Evolutionary conservation across 1,140 invertebrate genomes (phyloP).

Genomic region (Aphis craccivora): DNA sequence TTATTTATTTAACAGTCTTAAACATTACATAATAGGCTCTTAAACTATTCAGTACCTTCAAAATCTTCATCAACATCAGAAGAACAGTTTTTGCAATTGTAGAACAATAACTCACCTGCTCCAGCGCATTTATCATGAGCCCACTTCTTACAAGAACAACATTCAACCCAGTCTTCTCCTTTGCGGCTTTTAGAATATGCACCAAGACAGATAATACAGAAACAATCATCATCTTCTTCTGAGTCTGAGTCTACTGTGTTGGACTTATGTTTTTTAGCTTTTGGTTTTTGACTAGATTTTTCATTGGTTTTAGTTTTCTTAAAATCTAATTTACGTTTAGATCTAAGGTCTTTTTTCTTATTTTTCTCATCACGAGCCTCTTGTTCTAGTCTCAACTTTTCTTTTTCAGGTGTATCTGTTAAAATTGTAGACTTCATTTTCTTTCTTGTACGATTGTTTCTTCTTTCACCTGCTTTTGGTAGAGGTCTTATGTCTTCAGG

Average conservation of each 20-base stretch:
- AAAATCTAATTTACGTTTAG: constrained; percentile 40
- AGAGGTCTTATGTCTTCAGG: constrained; percentile 58
- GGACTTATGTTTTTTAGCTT: background rate
- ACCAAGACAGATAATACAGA: constrained; percentile 8
- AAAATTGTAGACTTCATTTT: constrained; percentile 45
- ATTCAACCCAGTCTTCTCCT: background rate
- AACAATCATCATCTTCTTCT: constrained; percentile 19
- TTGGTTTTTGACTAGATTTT: constrained; percentile 13
- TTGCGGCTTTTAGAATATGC: background rate
- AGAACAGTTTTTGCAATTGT: background rate
- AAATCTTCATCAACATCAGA: background rate
- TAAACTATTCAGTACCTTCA: background rate
- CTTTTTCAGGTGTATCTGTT: constrained; percentile 36
- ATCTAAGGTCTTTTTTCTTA: constrained; percentile 62
- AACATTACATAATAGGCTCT: background rate
- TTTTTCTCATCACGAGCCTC: constrained; percentile 52
- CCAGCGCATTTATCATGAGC: background rate
- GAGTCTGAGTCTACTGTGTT: background rate
- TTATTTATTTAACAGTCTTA: background rate
- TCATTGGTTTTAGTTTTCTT: background rate
- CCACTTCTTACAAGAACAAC: background rate
- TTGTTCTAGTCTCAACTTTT: constrained; percentile 36
- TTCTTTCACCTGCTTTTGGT: constrained; percentile 64
- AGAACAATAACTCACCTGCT: constrained; percentile 6
- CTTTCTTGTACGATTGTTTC: constrained; percentile 47